Evolutionary conservation across 2,113 vertebrate species (phyloP), one percentile per base, ranked within the genome.

Genomic region (Bubo scandiacus): DNA sequence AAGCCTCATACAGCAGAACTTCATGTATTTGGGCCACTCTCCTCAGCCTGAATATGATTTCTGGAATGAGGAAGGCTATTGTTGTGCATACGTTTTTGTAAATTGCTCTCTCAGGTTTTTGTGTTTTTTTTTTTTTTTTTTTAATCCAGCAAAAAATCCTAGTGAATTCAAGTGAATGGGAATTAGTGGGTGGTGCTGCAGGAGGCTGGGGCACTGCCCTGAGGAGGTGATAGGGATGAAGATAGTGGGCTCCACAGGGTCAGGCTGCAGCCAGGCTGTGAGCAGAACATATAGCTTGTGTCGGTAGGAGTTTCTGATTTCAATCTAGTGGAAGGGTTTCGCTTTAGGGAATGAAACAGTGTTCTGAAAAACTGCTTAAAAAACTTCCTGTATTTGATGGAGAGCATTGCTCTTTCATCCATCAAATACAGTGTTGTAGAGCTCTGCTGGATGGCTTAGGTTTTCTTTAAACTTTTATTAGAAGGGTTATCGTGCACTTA

Each of bases 191-290:
- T 94, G 23, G 10, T 83, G 49, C 40, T 65, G 40, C 38, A 79
- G 29, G 36, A 85, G 4, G 2, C 61, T 32, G 61, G 9, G 8
- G n/a, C 20, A 40, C 11, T 2, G 1, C 27, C 5, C 23, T 36
- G 42, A 47, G 45, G 19, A 66, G 42, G 16, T 57, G 62, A 23
- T 51, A 26, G 57, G 16, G 20, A 8, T 51, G 52, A 19, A 71
- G 22, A 52, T 45, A 8, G 6, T n/a, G 0, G 0, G 12, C 26
- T 92, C 25, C 14, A 36, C 22, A 32, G 32, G 15, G 47, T 67
- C n/a, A 34, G 57, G 32, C 70, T 93, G 70, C 34, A 38, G 36
- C 6, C 3, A n/a, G 43, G 34, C 42, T 86, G 11, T 16, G 20
- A 87, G 42, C 40, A 74, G 59, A 79, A 42, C 15, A 13, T 43